Conservation (phyloP, 2,888 invertebrate genomes). For the Zhuqinia jingwanae region DNA sequence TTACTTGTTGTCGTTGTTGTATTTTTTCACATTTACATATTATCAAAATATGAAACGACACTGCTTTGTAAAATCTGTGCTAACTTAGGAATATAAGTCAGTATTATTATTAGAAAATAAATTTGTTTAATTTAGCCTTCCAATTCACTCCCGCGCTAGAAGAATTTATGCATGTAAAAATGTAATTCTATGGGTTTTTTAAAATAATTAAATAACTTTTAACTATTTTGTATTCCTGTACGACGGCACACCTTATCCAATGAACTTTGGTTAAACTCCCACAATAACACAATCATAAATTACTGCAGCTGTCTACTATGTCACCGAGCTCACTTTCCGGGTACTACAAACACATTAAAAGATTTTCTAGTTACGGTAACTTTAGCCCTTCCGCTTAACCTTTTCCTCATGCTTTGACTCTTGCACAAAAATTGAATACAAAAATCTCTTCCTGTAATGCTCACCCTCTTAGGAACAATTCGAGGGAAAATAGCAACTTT, state of each 20-base stretch:
- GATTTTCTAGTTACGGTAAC: slow-evolving; percentile 10
- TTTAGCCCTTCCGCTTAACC: not conserved
- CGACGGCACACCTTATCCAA: slow-evolving; percentile 7
- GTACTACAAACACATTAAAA: slow-evolving; percentile 21
- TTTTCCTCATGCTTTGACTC: slow-evolving; percentile 31
- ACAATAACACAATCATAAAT: slow-evolving; percentile 9
- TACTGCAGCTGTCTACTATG: slow-evolving; percentile 1
- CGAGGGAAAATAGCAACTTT: slow-evolving; percentile 23
- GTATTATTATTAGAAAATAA: too few species aligned
- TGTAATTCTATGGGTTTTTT: not conserved
- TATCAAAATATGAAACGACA: too few species aligned
- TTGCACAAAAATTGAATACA: not conserved
- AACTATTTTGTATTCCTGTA: slow-evolving; percentile 5
- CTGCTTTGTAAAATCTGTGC: too few species aligned
- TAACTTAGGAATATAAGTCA: too few species aligned
- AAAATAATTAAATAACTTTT: too few species aligned
- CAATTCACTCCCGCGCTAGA: too few species aligned
- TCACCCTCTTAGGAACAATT: not conserved
- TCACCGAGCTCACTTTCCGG: slow-evolving; percentile 12
- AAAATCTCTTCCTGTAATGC: not conserved
- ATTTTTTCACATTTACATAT: too few species aligned
- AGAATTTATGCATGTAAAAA: not conserved
- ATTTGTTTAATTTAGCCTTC: too few species aligned
- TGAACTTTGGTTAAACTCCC: not conserved
- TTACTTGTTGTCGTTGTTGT: too few species aligned